These are phyloP conservation scores for Chromoteleia sp. DNA, from an alignment of 2,888 invertebrate species.

Conservation along the genomic window DNA sequence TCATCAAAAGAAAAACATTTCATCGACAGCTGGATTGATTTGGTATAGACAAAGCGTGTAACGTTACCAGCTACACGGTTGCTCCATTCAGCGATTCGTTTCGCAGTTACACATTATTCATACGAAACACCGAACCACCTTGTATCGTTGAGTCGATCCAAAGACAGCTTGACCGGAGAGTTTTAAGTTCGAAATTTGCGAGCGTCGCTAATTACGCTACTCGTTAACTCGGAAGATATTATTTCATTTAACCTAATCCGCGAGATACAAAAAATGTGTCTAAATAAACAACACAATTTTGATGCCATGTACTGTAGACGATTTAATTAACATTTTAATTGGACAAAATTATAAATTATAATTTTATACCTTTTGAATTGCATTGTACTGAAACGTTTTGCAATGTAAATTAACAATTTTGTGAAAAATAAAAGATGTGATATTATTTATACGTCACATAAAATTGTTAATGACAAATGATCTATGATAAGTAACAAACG, in stretches of 20 bases:
- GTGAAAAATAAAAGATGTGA: too few species aligned
- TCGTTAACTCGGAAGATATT: constrained; percentile 9
- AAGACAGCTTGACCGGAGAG: constrained; percentile 30
- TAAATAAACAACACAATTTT: too few species aligned
- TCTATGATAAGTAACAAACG: too few species aligned
- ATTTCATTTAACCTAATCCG: background rate
- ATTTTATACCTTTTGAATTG: too few species aligned
- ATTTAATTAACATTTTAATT: too few species aligned
- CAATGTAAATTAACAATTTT: too few species aligned
- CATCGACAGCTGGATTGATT: constrained; percentile 57
- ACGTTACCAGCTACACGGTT: constrained; percentile 55
- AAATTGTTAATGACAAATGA: too few species aligned
- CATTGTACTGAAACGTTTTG: too few species aligned
- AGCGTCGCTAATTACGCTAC: constrained; percentile 18
- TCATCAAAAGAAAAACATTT: constrained; percentile 52
- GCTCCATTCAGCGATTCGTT: constrained; percentile 57
- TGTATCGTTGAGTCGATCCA: constrained; percentile 32
- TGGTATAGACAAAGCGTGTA: constrained; percentile 50
- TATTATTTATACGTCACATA: too few species aligned
- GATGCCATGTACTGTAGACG: too few species aligned
- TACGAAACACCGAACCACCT: constrained; percentile 37
- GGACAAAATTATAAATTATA: too few species aligned
- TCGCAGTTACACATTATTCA: constrained; percentile 56
- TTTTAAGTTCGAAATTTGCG: constrained; percentile 8
- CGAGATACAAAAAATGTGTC: background rate